Evolutionary conservation across 2,797 vertebrate genomes (phyloP), one percentile per base, ranked within the genome.

Genomic region (Poecilia velifera): DNA sequence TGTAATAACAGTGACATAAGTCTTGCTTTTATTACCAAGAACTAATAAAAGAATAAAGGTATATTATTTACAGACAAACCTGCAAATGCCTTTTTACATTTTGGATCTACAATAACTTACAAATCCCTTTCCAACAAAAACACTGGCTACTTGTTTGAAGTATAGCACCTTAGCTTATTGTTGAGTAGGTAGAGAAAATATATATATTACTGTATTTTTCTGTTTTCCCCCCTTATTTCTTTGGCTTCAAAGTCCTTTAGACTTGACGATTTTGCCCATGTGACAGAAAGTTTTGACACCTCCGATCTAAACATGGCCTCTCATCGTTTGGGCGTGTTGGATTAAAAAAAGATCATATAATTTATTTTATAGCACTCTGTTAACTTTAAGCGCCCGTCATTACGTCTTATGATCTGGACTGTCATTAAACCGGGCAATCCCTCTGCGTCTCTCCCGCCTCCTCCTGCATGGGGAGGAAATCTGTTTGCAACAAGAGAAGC

Each of bases 351-450:
- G 82, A 81, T 86, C 83, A 13, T 83, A 79, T 90, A 82, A 91
- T 91, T 89, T 77, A 87, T 89, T 90, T 88, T 77, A 83, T 86
- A 47, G 86, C 76, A 28, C 76, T 83, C 81, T 82, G 22, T 92
- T 84, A 90, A 86, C 83, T 85, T 84, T 73, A 88, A 83, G 77
- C 85, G 81, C 78, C 22, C 55, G 78, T 86, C 82, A 81, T 86
- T 77, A 82, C 74, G 74, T 80, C 46, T 84, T 46, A 20, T 82
- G 71, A 87, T 84, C 78, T 78, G 75, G 82, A 73, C 47, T 31
- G 79, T 86, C 31, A 81, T 88, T 87, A 87, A 87, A 78, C 18
- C 28, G 1, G 18, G 43, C 51, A 10, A 43, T 20, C 41, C 49
- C 36, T 2, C 1, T 22, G 18, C 2, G 10, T 13, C 36, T 6